Percentiles rank a stretch among this genome's conserved stretches.
These are phyloP conservation scores for Oedothorax gibbosus DNA, from an alignment of 1,140 invertebrate species.

Conservation along the genomic window DNA sequence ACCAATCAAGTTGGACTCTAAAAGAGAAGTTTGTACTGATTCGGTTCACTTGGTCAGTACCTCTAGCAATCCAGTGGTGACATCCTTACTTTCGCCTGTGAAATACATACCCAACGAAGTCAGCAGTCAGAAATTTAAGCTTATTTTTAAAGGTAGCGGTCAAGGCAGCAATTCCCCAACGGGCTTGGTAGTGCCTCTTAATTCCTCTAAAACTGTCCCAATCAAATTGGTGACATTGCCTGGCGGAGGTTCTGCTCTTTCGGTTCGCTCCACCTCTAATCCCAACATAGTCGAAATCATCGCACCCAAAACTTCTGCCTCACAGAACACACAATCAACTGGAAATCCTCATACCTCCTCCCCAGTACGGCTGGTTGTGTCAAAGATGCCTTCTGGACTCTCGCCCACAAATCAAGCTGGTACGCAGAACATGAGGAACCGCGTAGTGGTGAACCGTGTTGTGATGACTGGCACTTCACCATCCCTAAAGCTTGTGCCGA, in stretches of 20 bases:
- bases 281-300: conserved; percentile 60
- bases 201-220: conserved; percentile 67
- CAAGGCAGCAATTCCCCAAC: conserved; percentile 48
- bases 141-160: conserved; percentile 57
- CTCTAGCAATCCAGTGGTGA: conserved; percentile 46
- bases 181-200: conserved; percentile 55
- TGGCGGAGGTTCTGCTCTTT: conserved; percentile 40
- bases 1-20: conserved; percentile 31
- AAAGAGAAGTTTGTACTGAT: conserved; percentile 47
- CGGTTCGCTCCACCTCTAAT: conserved; percentile 49
- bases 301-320: conserved; percentile 31
- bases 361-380: conserved; percentile 60
- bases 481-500: conserved; percentile 55
- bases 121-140: conserved; percentile 51
- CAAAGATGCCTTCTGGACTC: conserved; percentile 51
- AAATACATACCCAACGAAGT: conserved; percentile 52
- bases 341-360: conserved; percentile 52
- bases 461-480: conserved; percentile 59
- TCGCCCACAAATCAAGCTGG: conserved; percentile 42
- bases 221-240: conserved; percentile 68
- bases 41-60: conserved; percentile 43
- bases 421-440: conserved; percentile 36
- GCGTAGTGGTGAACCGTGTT: conserved; percentile 62
- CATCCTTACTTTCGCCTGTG: conserved; percentile 47
- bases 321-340: conserved; percentile 42